phyloP scores from a whole-genome alignment of 1,140 invertebrate species.

The Xylocopa sonorina region DNA sequence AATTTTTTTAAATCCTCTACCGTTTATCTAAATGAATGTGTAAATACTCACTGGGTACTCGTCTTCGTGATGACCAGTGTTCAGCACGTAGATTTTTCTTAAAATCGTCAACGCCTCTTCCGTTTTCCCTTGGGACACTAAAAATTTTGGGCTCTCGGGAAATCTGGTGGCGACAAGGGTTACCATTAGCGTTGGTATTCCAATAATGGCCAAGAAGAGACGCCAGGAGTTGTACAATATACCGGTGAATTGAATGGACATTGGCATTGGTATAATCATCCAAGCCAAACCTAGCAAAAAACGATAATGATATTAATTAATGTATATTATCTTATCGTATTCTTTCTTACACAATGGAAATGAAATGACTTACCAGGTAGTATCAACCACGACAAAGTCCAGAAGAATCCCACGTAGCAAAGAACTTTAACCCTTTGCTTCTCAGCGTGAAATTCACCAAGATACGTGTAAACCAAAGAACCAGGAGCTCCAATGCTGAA shows the following conservation, averaged over 20 bases:
- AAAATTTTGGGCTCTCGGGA: constrained; percentile 91
- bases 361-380: constrained; percentile 80
- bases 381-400: constrained; percentile 84
- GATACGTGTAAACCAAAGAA: constrained; percentile 84
- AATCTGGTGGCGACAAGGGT: constrained; percentile 82
- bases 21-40: background rate
- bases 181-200: constrained; percentile 82
- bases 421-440: constrained; percentile 83
- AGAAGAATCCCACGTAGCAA: constrained; percentile 85
- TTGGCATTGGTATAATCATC: constrained; percentile 84
- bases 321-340: too few relatives aligned
- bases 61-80: constrained; percentile 80
- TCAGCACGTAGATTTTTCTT: constrained; percentile 83
- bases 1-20: too few relatives aligned
- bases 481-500: constrained; percentile 84
- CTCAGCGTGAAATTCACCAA: constrained; percentile 85
- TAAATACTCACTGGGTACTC: constrained; percentile 73
- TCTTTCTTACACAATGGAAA: background rate
- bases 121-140: constrained; percentile 84
- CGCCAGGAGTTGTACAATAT: constrained; percentile 85
- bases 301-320: too few relatives aligned
- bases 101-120: constrained; percentile 85
- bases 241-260: constrained; percentile 77
- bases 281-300: constrained; percentile 84
- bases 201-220: constrained; percentile 83